Evolutionary conservation across 1,140 invertebrate genomes (phyloP).

Genomic region (Drosophila rhopaloa): DNA sequence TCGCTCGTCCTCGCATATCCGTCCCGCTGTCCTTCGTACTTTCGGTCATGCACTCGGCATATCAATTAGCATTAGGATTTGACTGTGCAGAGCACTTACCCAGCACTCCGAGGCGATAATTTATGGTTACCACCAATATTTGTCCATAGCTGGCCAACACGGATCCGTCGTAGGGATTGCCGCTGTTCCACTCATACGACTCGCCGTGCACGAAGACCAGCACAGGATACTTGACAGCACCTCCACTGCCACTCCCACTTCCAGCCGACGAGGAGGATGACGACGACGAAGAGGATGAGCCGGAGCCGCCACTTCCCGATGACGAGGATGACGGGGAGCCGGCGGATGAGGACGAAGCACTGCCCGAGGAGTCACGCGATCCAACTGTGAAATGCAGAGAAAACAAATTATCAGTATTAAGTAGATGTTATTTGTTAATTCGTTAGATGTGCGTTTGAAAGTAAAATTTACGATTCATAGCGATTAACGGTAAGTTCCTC

Average conservation of each 20-base stretch:
- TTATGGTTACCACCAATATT: constrained; percentile 98
- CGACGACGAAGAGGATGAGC: constrained; percentile 42
- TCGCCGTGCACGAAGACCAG: constrained; percentile 98
- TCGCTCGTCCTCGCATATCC: background rate
- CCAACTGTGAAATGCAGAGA: constrained; percentile 87
- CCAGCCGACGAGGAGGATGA: constrained; percentile 45
- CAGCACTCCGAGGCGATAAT: constrained; percentile 97
- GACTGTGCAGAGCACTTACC: constrained; percentile 88
- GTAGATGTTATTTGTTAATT: too few relatives aligned
- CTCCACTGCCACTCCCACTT: constrained; percentile 19
- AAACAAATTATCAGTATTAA: background rate
- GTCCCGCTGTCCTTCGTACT: constrained; percentile 8
- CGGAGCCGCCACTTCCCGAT: constrained; percentile 25
- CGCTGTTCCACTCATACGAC: constrained; percentile 98
- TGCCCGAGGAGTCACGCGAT: constrained; percentile 86
- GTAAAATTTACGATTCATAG: too few relatives aligned
- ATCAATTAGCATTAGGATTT: constrained; percentile 77
- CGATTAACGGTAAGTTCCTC: too few relatives aligned
- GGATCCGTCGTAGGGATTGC: constrained; percentile 97
- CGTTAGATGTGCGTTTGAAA: too few relatives aligned
- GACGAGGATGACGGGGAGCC: constrained; percentile 35
- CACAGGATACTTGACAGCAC: constrained; percentile 90
- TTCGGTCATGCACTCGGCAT: constrained; percentile 56
- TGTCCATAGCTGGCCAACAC: constrained; percentile 96
- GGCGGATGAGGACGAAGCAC: constrained; percentile 37